These are phyloP conservation scores for Caloenas nicobarica DNA, from an alignment of 2,113 vertebrate species.

Conservation along the genomic window DNA sequence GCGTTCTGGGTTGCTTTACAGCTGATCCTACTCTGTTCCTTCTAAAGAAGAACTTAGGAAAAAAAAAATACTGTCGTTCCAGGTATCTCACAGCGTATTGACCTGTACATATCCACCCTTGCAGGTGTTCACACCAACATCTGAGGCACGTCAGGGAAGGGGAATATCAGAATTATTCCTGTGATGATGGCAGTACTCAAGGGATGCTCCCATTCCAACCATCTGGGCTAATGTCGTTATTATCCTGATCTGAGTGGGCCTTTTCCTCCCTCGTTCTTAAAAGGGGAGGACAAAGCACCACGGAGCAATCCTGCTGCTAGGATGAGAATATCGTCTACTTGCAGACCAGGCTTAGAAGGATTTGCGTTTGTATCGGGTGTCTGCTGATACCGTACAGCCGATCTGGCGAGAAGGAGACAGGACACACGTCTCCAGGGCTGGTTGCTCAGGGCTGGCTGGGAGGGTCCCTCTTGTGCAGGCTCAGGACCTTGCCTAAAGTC, in stretches of 20 bases:
- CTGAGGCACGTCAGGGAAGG: neutral
- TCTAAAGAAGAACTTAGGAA: neutral
- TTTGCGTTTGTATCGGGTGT: neutral
- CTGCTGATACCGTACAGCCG: neutral
- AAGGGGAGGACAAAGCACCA: too few relatives aligned
- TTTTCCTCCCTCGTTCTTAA: neutral
- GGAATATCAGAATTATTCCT: neutral
- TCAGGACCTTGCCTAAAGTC: neutral
- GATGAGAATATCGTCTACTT: neutral
- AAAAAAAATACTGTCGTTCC: neutral
- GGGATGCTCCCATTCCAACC: neutral
- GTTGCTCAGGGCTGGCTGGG: neutral
- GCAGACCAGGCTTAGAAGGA: neutral
- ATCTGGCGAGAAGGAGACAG: neutral
- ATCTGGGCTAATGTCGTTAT: neutral
- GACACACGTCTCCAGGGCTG: neutral
- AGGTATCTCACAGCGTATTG: neutral
- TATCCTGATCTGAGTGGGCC: neutral
- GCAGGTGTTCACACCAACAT: neutral
- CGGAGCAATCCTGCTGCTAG: neutral
- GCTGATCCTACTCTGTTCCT: neutral
- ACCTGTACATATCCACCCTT: neutral
- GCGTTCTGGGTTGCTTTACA: neutral
- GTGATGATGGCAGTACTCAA: neutral
- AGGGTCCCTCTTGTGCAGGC: neutral